These are phyloP conservation scores for Haliclystus octoradiatus DNA, from an alignment of 30 jellyfish, hydroid and myxozoan species.

Conservation along the genomic window DNA sequence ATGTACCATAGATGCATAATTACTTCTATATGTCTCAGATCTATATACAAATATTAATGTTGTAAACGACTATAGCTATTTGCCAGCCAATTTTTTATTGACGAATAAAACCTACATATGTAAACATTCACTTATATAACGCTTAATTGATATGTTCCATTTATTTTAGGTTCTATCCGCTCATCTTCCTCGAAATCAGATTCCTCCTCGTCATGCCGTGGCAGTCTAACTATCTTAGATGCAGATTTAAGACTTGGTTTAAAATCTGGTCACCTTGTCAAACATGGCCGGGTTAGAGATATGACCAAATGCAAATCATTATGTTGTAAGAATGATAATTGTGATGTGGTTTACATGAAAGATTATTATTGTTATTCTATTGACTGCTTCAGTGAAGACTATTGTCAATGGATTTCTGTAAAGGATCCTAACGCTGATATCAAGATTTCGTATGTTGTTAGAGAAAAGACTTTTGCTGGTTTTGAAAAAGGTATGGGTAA, in stretches of 20 bases:
- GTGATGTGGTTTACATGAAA: constrained; percentile 75
- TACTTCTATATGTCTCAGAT: too few species aligned
- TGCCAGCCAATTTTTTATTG: too few species aligned
- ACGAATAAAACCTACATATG: too few species aligned
- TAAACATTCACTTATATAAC: too few species aligned
- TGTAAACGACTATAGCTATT: too few species aligned
- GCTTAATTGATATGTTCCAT: too few species aligned
- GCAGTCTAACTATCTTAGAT: not conserved
- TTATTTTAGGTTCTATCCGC: too few species aligned
- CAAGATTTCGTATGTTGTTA: not conserved
- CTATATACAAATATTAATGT: too few species aligned
- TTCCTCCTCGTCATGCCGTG: not conserved
- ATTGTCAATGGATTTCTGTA: constrained; percentile 16
- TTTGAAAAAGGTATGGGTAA: not conserved
- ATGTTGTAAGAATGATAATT: constrained; percentile 51
- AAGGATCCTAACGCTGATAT: not conserved
- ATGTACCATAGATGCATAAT: too few species aligned
- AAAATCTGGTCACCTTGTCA: constrained; percentile 36
- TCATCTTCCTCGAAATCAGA: too few species aligned
- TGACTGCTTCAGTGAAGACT: constrained; percentile 31
- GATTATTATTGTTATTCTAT: constrained; percentile 52
- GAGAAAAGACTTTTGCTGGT: not conserved
- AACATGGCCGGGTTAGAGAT: constrained; percentile 23
- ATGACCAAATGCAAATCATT: constrained; percentile 42
- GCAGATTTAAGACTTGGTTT: constrained; percentile 22